Percentiles rank a stretch among this genome's conserved stretches.
phyloP scores from a whole-genome alignment of 2,113 vertebrate genomes.

The Canis aureus region DNA sequence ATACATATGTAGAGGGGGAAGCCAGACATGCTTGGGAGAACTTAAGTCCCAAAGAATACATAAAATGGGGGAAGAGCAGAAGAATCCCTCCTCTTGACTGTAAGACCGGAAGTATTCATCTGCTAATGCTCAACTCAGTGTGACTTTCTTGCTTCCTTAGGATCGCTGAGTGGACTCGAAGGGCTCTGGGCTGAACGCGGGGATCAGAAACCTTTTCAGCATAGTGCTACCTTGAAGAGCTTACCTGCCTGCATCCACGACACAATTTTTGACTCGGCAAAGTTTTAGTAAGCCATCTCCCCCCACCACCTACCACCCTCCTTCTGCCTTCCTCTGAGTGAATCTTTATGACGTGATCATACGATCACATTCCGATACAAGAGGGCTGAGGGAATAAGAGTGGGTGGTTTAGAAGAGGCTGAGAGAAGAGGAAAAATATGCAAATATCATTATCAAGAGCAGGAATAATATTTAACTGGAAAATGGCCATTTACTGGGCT shows the following conservation, averaged over 20 bases:
- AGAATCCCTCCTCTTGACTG: too few species aligned
- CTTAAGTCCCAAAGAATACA: not conserved
- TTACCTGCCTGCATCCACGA: not conserved
- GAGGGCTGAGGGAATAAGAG: not conserved
- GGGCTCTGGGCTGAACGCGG: not conserved
- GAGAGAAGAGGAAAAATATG: not conserved
- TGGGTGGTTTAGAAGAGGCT: not conserved
- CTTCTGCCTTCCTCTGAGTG: not conserved
- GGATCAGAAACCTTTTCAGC: not conserved
- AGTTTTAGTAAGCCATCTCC: not conserved
- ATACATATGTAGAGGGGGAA: not conserved
- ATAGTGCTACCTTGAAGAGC: not conserved
- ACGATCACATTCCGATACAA: not conserved
- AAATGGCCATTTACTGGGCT: conserved; percentile 8
- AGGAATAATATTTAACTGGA: conserved; percentile 50
- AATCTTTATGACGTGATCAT: not conserved
- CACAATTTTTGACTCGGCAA: not conserved
- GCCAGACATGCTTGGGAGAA: not conserved
- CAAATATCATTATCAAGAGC: not conserved
- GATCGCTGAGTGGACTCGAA: not conserved
- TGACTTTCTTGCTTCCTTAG: not conserved
- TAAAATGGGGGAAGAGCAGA: not conserved
- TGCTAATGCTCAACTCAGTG: not conserved
- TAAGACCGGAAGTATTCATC: not conserved
- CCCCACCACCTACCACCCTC: accelerated